Evolutionary conservation across 2,113 vertebrate species (phyloP).

Genomic region (Donacobius atricapilla): DNA sequence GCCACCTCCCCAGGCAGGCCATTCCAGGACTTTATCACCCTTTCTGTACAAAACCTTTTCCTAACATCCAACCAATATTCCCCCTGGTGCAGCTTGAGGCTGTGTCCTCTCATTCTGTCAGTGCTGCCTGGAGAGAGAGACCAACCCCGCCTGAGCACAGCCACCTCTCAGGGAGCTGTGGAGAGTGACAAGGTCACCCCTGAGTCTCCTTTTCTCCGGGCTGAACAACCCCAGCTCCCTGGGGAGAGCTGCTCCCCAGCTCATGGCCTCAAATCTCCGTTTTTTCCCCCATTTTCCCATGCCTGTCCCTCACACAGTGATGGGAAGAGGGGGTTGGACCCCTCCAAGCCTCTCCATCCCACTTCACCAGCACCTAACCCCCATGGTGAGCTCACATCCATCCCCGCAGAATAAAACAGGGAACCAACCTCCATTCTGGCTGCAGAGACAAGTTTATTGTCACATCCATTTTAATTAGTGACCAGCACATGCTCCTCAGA

Average conservation of each 20-base stretch:
- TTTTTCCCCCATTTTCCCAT: background rate
- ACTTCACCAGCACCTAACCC: background rate
- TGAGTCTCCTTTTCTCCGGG: no score
- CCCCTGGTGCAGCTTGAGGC: no score
- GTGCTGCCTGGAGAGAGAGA: no score
- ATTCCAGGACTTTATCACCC: no score
- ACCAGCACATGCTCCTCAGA: background rate
- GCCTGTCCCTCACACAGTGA: background rate
- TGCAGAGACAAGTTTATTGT: background rate
- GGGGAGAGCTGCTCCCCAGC: background rate
- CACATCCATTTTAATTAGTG: background rate
- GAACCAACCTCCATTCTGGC: background rate
- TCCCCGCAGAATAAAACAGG: background rate
- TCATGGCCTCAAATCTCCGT: rapidly evolving
- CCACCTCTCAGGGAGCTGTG: no score
- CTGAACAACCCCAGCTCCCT: no score
- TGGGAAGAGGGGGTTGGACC: rapidly evolving
- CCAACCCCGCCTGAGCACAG: no score
- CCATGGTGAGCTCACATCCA: rapidly evolving
- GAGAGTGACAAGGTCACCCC: no score
- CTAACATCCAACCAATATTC: no score
- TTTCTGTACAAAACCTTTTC: no score
- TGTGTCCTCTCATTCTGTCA: no score
- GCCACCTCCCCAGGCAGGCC: no score
- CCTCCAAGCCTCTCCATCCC: background rate